Evolutionary conservation across 2,113 vertebrate genomes (phyloP).

Genomic region (Paraplagusia blochii): DNA sequence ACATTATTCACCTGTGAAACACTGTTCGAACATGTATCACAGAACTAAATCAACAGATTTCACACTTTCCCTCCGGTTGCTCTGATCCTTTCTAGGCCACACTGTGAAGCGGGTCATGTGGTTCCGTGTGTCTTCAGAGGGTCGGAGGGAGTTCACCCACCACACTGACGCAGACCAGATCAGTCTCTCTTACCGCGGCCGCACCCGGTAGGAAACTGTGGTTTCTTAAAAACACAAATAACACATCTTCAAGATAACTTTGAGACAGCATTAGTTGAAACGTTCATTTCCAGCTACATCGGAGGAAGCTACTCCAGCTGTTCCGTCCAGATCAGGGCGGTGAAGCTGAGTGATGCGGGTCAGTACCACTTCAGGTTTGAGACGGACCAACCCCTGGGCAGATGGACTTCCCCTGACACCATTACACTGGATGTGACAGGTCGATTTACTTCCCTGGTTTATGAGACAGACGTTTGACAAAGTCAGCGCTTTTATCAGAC

Average conservation of each 20-base stretch:
- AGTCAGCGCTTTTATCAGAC: neutral
- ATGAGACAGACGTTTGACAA: too few relatives aligned
- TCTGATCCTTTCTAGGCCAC: constrained; percentile 54
- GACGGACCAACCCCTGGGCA: constrained; percentile 71
- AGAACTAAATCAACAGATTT: neutral
- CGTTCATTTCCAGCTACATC: constrained; percentile 52
- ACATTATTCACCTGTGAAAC: too few relatives aligned
- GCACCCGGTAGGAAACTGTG: constrained; percentile 53
- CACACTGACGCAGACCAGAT: constrained; percentile 68
- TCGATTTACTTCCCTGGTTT: constrained; percentile 2
- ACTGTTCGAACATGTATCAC: neutral
- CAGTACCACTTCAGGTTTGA: constrained; percentile 79
- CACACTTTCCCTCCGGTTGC: neutral
- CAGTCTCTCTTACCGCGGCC: constrained; percentile 70
- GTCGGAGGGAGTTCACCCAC: constrained; percentile 67
- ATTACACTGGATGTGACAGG: constrained; percentile 73
- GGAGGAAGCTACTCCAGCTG: constrained; percentile 69
- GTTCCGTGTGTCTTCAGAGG: constrained; percentile 73
- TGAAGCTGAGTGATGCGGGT: constrained; percentile 72
- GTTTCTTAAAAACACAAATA: neutral
- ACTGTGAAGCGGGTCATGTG: constrained; percentile 73
- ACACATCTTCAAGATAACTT: neutral
- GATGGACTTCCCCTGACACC: constrained; percentile 76
- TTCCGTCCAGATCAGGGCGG: constrained; percentile 68
- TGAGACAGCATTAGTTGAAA: neutral